phyloP scores from a whole-genome alignment of 2,888 invertebrate genomes.

The Galerucella calmariensis region DNA sequence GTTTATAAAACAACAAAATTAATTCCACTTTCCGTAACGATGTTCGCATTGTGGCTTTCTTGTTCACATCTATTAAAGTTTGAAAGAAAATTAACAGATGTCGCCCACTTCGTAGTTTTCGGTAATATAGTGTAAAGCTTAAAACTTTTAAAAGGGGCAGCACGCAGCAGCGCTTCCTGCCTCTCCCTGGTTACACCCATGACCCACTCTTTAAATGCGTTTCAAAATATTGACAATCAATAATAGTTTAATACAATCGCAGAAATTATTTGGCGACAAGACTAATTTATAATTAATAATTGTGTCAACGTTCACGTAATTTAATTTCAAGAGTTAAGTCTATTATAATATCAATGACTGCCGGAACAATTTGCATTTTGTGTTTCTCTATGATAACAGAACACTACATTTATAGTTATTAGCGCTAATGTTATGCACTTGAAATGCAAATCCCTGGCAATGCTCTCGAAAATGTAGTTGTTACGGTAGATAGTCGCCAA shows the following conservation, averaged over 20 bases:
- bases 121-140: no score
- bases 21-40: no score
- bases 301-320: constrained; percentile 4
- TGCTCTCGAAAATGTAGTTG: constrained; percentile 6
- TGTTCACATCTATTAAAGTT: no score
- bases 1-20: no score
- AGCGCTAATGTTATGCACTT: constrained; percentile 10
- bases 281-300: neutral
- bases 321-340: constrained; percentile 6
- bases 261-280: neutral
- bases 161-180: no score
- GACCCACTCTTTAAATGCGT: neutral
- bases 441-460: constrained; percentile 14
- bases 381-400: constrained; percentile 11
- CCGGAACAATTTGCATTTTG: constrained; percentile 8
- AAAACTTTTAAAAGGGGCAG: no score
- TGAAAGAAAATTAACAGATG: no score
- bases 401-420: constrained; percentile 16
- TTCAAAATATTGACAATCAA: neutral
- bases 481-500: neutral
- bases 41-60: no score
- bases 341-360: constrained; percentile 13
- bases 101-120: no score
- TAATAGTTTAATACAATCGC: neutral
- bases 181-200: no score